Percentiles rank a stretch among this genome's conserved stretches.
These are phyloP conservation scores for Ameiurus melas DNA, from an alignment of 2,113 vertebrate species.

Conservation along the genomic window DNA sequence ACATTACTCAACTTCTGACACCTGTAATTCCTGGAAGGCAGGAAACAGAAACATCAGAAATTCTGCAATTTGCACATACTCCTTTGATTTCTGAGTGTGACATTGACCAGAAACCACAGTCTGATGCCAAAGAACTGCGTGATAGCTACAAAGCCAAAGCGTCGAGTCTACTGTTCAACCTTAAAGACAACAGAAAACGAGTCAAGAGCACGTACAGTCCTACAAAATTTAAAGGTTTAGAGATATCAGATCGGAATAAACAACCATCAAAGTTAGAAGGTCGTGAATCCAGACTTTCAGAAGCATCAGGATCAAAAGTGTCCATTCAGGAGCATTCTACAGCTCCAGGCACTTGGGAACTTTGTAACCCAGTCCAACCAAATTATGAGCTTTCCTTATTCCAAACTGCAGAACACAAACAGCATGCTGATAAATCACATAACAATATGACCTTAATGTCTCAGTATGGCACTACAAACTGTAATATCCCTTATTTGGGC, in stretches of 20 bases:
- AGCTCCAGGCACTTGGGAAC: slow-evolving; percentile 38
- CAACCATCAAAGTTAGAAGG: slow-evolving; percentile 63
- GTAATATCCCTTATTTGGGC: slow-evolving; percentile 54
- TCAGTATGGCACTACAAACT: slow-evolving; percentile 53
- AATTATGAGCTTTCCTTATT: slow-evolving; percentile 15
- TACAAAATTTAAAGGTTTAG: slow-evolving; percentile 71
- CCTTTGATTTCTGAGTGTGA: slow-evolving; percentile 67
- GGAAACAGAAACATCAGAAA: slow-evolving; percentile 62
- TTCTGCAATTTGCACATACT: slow-evolving; percentile 58
- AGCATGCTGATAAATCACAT: slow-evolving; percentile 49
- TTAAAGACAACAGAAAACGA: slow-evolving; percentile 90
- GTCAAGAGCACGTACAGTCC: slow-evolving; percentile 91
- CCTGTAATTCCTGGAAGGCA: slow-evolving; percentile 76
- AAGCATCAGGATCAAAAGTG: not conserved
- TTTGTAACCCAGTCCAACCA: slow-evolving; percentile 44
- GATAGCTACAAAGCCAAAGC: slow-evolving; percentile 84
- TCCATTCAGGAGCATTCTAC: slow-evolving; percentile 37
- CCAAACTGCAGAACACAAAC: slow-evolving; percentile 46
- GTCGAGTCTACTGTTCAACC: slow-evolving; percentile 87
- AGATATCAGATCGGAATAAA: slow-evolving; percentile 68
- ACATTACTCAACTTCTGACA: slow-evolving; percentile 80
- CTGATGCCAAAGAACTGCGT: slow-evolving; percentile 61
- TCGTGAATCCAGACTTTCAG: slow-evolving; percentile 55
- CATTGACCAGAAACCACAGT: slow-evolving; percentile 50
- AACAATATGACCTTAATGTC: slow-evolving; percentile 60